Percentiles rank a stretch among this genome's conserved stretches.
phyloP scores from a whole-genome alignment of 2,113 vertebrate genomes.

The Tonatia bakeri region DNA sequence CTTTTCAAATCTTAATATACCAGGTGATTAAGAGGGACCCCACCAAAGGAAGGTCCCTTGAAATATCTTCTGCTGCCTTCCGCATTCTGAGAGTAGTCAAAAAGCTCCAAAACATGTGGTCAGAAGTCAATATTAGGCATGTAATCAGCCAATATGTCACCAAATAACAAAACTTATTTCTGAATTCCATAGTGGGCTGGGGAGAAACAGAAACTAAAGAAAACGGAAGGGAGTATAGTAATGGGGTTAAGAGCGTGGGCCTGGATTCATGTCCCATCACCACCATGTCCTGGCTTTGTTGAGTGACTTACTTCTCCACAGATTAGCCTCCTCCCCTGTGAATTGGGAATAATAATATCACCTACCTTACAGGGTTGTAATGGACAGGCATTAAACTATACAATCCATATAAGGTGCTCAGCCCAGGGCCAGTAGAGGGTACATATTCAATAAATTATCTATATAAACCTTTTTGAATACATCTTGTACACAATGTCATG shows the following conservation, averaged over 20 bases:
- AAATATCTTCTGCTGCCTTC: not conserved
- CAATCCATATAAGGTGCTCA: not conserved
- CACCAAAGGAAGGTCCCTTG: fast-evolving
- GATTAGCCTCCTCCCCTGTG: not conserved
- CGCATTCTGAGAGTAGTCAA: not conserved
- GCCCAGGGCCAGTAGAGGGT: not conserved
- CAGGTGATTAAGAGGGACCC: not conserved
- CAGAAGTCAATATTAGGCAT: not conserved
- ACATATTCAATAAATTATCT: not conserved
- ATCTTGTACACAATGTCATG: not conserved
- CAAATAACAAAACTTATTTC: not conserved
- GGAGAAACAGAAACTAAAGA: not conserved
- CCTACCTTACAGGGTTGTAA: not conserved
- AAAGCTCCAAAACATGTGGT: not conserved
- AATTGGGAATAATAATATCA: not conserved
- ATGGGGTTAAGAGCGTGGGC: not conserved
- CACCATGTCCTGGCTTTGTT: not conserved
- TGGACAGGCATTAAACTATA: not conserved
- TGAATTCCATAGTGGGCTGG: not conserved
- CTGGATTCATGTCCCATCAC: not conserved
- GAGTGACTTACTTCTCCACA: not conserved
- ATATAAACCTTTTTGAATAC: not conserved
- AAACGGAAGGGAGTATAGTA: not conserved
- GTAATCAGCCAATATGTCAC: not conserved
- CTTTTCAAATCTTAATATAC: not conserved